A percentile compares a stretch with the other conserved stretches of the same genome.
Evolutionary conservation across 2,797 vertebrate genomes (phyloP).

Genomic region (Cossypha niveicapilla): DNA sequence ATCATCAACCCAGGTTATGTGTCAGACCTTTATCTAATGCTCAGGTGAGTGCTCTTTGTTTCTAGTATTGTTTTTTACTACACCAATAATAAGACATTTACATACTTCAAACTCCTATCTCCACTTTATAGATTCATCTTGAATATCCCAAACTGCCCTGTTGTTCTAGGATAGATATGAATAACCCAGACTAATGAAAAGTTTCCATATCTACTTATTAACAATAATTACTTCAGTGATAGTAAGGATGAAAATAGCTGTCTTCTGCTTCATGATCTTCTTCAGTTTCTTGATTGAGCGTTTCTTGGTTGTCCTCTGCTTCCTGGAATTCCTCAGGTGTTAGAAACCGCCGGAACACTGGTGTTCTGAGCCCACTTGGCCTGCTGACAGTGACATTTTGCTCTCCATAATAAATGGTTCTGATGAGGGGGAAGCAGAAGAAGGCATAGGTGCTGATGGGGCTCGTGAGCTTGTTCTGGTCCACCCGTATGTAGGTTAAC

Average conservation of each 20-base stretch:
- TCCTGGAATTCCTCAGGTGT: constrained; percentile 60
- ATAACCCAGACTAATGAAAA: neutral
- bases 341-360: constrained; percentile 68
- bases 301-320: constrained; percentile 56
- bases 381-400: constrained; percentile 67
- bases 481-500: constrained; percentile 80
- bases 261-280: constrained; percentile 41
- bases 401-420: constrained; percentile 81
- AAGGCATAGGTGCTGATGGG: constrained; percentile 75
- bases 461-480: constrained; percentile 78
- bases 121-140: neutral
- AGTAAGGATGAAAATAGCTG: constrained; percentile 59
- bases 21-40: neutral
- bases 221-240: constrained; percentile 36
- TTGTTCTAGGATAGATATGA: neutral
- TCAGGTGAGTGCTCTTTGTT: neutral
- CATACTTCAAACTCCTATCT: neutral
- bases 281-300: neutral
- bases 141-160: neutral
- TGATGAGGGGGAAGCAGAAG: constrained; percentile 79
- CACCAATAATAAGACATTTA: neutral
- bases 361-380: constrained; percentile 50
- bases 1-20: neutral
- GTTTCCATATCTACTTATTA: neutral
- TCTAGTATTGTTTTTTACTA: neutral